Conservation (phyloP, 2,797 vertebrate species). For the Myotis findleyi region DNA sequence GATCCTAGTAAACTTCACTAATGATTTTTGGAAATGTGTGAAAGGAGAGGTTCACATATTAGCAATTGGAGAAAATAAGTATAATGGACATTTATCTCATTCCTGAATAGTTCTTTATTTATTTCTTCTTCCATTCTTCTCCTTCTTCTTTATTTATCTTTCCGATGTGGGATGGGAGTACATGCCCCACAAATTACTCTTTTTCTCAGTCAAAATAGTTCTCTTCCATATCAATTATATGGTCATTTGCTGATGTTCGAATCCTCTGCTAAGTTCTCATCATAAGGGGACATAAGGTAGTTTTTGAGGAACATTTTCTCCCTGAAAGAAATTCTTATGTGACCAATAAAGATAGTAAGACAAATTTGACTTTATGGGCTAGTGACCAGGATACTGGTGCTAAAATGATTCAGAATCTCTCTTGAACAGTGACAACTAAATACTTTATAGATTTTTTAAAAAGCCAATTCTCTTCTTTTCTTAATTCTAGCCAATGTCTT, state of each 20-base stretch:
- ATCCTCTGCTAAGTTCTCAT: background rate
- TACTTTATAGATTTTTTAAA: background rate
- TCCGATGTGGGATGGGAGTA: background rate
- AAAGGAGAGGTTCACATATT: background rate
- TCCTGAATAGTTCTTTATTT: background rate
- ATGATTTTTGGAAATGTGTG: background rate
- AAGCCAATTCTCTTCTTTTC: background rate
- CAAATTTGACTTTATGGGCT: background rate
- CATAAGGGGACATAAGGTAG: background rate
- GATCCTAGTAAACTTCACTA: background rate
- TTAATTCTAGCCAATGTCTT: background rate
- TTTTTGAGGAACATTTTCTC: background rate
- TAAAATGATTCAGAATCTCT: slow-evolving; percentile 1
- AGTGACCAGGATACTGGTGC: background rate
- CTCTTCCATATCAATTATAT: background rate
- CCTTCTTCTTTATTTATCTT: background rate
- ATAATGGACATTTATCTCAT: background rate
- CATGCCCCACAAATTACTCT: background rate
- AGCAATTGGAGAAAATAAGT: background rate
- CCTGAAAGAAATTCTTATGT: background rate
- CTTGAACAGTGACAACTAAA: background rate
- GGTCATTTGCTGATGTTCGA: background rate
- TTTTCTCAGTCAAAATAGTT: background rate
- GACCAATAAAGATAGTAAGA: background rate
- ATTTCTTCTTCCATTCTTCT: background rate